These are phyloP conservation scores for Centruroides vittatus DNA, from an alignment of 1,140 invertebrate genomes.

Conservation along the genomic window DNA sequence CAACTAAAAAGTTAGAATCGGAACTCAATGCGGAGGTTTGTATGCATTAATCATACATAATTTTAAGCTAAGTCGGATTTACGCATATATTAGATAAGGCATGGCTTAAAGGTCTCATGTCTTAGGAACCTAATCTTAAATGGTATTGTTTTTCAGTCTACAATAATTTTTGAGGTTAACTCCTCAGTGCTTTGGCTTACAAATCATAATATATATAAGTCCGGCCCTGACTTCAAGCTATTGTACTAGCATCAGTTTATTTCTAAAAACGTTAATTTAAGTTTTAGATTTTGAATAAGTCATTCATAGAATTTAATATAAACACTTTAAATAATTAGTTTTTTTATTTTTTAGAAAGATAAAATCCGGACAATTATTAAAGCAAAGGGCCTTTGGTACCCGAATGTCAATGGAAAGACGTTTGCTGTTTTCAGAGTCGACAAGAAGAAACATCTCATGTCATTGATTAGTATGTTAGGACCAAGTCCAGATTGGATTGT, in stretches of 20 bases:
- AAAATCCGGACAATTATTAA: slow-evolving; percentile 39
- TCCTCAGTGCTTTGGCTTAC: too few relatives aligned
- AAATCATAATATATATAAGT: too few relatives aligned
- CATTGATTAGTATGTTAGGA: slow-evolving; percentile 28
- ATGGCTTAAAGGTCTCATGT: neutral
- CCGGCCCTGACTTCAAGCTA: too few relatives aligned
- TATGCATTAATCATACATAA: neutral
- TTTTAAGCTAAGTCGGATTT: too few relatives aligned
- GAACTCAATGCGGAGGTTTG: slow-evolving; percentile 33
- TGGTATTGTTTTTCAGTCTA: too few relatives aligned
- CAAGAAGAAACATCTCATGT: slow-evolving; percentile 34
- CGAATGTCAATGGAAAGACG: slow-evolving; percentile 29
- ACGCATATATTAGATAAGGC: too few relatives aligned
- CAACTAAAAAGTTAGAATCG: slow-evolving; percentile 32
- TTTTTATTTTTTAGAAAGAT: slow-evolving; percentile 43
- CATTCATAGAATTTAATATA: slow-evolving; percentile 8
- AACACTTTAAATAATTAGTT: slow-evolving; percentile 23
- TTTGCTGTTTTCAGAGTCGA: slow-evolving; percentile 27
- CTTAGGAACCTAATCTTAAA: neutral
- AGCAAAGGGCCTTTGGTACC: slow-evolving; percentile 27
- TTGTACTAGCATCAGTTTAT: too few relatives aligned
- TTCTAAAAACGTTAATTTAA: neutral
- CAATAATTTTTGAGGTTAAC: too few relatives aligned
- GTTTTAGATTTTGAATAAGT: neutral
- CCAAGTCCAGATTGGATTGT: slow-evolving; percentile 42